Percentiles rank a stretch among this genome's conserved stretches.
phyloP scores from a whole-genome alignment of 1,140 invertebrate species.

The Homalodisca vitripennis region DNA sequence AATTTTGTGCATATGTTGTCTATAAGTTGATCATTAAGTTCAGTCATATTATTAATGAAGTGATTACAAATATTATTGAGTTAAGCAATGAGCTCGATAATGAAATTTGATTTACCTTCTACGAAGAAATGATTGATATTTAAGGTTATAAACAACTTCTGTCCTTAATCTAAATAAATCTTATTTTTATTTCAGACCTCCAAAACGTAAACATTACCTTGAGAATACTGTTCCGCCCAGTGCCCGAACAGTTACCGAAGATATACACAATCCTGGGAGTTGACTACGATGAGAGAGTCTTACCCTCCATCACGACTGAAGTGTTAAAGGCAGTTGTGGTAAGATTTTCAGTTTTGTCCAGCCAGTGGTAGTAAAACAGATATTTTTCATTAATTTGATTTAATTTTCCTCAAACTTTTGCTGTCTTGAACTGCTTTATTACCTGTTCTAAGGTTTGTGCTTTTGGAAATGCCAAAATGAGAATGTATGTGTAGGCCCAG shows the following conservation, averaged over 20 bases:
- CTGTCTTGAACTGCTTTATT: no score
- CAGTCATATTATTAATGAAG: background rate
- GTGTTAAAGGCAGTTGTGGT: constrained; percentile 97
- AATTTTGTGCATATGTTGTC: background rate
- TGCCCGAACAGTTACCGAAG: constrained; percentile 82
- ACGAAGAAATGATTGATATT: background rate
- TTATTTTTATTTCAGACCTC: constrained; percentile 69
- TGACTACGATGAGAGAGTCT: constrained; percentile 98
- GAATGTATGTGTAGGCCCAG: constrained; percentile 74
- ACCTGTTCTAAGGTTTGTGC: no score
- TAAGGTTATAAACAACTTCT: background rate
- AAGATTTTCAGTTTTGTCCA: no score
- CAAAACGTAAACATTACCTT: constrained; percentile 99
- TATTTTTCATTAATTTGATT: no score
- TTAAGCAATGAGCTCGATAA: no score
- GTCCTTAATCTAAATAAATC: background rate
- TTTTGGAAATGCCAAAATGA: no score
- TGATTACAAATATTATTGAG: background rate
- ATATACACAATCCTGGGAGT: constrained; percentile 96
- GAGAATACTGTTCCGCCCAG: constrained; percentile 94
- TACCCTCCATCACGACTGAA: constrained; percentile 99
- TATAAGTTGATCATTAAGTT: background rate
- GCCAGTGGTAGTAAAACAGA: no score
- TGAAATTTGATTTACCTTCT: background rate
- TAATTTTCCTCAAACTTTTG: no score